Percentiles rank a stretch among this genome's conserved stretches.
Evolutionary conservation across 2,888 invertebrate genomes (phyloP).

Genomic region (Tipula vernalis): DNA sequence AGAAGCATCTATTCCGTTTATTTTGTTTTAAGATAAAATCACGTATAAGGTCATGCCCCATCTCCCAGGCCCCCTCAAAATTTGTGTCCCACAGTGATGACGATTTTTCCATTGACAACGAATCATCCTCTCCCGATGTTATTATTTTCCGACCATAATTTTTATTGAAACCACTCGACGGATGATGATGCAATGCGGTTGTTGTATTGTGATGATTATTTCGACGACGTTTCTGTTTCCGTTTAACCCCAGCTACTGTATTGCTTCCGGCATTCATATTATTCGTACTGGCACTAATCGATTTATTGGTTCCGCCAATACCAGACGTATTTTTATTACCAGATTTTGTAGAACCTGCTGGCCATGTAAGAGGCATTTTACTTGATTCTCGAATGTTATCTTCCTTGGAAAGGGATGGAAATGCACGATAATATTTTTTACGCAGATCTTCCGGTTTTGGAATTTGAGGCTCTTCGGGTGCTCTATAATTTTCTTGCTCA

Average conservation of each 20-base stretch:
- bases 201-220: conserved; percentile 23
- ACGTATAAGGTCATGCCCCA: conserved; percentile 29
- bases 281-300: background rate
- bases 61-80: conserved; percentile 31
- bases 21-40: conserved; percentile 27
- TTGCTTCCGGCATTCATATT: conserved; percentile 14
- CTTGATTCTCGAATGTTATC: conserved; percentile 25
- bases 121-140: background rate
- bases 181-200: background rate
- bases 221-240: conserved; percentile 27
- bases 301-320: background rate
- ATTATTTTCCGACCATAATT: background rate
- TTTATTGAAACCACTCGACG: background rate
- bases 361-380: conserved; percentile 24
- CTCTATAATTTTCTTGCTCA: conserved; percentile 20
- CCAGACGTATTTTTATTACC: conserved; percentile 18
- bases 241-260: conserved; percentile 26
- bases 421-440: conserved; percentile 64
- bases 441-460: conserved; percentile 42
- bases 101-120: conserved; percentile 14
- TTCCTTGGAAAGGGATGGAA: conserved; percentile 52
- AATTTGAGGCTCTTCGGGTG: conserved; percentile 6
- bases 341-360: conserved; percentile 20
- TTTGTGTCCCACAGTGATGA: conserved; percentile 29
- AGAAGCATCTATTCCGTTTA: conserved; percentile 25